phyloP scores from a whole-genome alignment of 2,888 invertebrate genomes.

The Zonitis immaculata region DNA sequence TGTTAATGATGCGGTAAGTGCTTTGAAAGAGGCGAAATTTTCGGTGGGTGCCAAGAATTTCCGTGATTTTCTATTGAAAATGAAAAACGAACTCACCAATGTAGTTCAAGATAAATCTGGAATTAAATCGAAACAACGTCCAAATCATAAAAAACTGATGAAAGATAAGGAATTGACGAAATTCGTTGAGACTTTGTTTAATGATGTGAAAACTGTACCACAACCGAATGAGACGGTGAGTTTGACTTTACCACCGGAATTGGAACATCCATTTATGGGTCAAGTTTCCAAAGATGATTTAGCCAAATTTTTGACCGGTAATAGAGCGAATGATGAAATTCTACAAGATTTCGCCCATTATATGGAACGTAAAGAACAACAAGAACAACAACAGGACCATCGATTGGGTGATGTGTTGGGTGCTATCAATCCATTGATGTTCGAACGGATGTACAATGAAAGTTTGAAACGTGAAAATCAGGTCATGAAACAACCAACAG shows the following conservation, averaged over 20 bases:
- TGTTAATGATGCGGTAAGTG: conserved; percentile 17
- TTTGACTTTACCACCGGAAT: conserved; percentile 19
- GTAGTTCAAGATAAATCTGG: conserved; percentile 1
- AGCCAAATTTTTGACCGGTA: conserved; percentile 9
- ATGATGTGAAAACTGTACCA: neutral
- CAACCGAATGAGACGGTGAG: conserved; percentile 21
- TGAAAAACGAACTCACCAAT: conserved; percentile 27
- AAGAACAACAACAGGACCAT: neutral
- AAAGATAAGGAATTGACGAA: conserved; percentile 12
- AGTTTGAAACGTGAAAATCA: conserved; percentile 16
- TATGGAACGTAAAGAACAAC: neutral
- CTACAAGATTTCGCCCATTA: neutral
- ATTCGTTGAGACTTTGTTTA: conserved; percentile 8
- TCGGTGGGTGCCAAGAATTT: conserved; percentile 26
- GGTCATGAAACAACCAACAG: no score
- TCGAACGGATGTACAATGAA: conserved; percentile 29
- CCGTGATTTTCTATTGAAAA: conserved; percentile 27
- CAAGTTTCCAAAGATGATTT: conserved; percentile 17
- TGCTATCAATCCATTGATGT: conserved; percentile 30
- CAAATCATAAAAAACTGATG: conserved; percentile 11
- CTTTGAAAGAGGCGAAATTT: conserved; percentile 21
- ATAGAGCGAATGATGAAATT: conserved; percentile 8
- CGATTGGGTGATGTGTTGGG: conserved; percentile 23
- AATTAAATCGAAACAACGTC: conserved; percentile 8
- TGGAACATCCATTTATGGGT: conserved; percentile 33